A percentile compares a stretch with the other conserved stretches of the same genome.
Conservation (phyloP, 1,140 invertebrate species). For the Orchestia grillus region DNA sequence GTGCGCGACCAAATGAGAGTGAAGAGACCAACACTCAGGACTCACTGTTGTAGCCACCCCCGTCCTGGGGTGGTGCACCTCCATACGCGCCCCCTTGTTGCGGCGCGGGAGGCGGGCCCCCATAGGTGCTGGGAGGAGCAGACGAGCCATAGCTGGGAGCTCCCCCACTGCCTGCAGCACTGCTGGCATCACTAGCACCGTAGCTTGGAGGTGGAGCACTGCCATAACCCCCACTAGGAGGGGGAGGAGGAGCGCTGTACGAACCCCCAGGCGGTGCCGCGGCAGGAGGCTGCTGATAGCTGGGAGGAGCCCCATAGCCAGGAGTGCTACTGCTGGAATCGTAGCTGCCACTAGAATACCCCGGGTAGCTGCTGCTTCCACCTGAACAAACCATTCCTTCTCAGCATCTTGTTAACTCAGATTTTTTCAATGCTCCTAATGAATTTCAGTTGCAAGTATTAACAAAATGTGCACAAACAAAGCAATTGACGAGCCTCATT, state of each 20-base stretch:
- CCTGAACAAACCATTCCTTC: slow-evolving; percentile 56
- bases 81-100: slow-evolving; percentile 64
- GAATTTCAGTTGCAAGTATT: not conserved
- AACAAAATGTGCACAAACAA: not conserved
- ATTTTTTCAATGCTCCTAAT: not conserved
- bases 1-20: slow-evolving; percentile 58
- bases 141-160: slow-evolving; percentile 61
- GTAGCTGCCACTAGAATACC: slow-evolving; percentile 51
- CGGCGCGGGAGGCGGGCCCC: slow-evolving; percentile 61
- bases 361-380: slow-evolving; percentile 63
- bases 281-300: slow-evolving; percentile 31
- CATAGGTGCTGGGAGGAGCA: slow-evolving; percentile 63
- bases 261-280: not conserved
- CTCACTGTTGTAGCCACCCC: slow-evolving; percentile 67
- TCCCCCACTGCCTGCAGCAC: slow-evolving; percentile 58
- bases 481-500: not conserved
- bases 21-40: slow-evolving; percentile 43
- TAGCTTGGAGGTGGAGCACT: slow-evolving; percentile 59
- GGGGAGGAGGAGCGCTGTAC: slow-evolving; percentile 22
- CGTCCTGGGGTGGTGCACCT: slow-evolving; percentile 62
- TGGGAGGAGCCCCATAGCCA: not conserved
- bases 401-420: not conserved
- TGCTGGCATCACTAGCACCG: slow-evolving; percentile 59
- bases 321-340: slow-evolving; percentile 56
- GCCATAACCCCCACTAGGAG: slow-evolving; percentile 54